Percentiles rank a stretch among this genome's conserved stretches.
phyloP scores from a whole-genome alignment of 2,797 vertebrate species.

The Danio aesculapii region DNA sequence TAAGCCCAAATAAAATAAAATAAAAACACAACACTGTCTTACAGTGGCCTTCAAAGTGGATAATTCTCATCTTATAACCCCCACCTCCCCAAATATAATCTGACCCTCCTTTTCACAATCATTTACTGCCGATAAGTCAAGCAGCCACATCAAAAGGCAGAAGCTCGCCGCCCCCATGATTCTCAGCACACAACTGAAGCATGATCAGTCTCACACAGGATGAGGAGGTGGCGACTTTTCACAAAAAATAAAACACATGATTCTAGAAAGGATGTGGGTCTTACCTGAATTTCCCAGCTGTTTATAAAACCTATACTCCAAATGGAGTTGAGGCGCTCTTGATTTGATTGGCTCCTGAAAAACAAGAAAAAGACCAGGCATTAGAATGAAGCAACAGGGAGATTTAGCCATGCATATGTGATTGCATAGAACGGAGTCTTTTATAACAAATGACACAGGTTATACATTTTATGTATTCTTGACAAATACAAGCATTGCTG shows the following conservation, averaged over 20 bases:
- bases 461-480: too few species aligned
- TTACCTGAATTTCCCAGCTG: conserved; percentile 96
- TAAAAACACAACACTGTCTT: background rate
- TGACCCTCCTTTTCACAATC: conserved; percentile 36
- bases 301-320: conserved; percentile 99
- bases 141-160: conserved; percentile 63
- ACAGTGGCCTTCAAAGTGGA: background rate
- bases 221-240: conserved; percentile 11
- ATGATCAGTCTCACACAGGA: conserved; percentile 23
- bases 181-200: conserved; percentile 56
- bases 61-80: conserved; percentile 23
- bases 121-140: conserved; percentile 11
- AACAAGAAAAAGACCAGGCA: conserved; percentile 5
- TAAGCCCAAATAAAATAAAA: conserved; percentile 12
- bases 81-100: background rate
- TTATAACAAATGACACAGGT: too few species aligned
- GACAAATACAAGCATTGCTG: too few species aligned
- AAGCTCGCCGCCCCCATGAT: conserved; percentile 56
- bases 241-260: conserved; percentile 18
- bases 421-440: conserved; percentile 17
- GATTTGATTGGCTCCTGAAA: conserved; percentile 98
- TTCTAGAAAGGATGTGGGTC: conserved; percentile 24
- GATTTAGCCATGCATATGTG: conserved; percentile 57
- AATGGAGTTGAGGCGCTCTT: conserved; percentile 94
- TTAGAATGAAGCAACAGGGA: background rate